Evolutionary conservation across 2,797 vertebrate genomes (phyloP).

Genomic region (Apodemus agrarius): DNA sequence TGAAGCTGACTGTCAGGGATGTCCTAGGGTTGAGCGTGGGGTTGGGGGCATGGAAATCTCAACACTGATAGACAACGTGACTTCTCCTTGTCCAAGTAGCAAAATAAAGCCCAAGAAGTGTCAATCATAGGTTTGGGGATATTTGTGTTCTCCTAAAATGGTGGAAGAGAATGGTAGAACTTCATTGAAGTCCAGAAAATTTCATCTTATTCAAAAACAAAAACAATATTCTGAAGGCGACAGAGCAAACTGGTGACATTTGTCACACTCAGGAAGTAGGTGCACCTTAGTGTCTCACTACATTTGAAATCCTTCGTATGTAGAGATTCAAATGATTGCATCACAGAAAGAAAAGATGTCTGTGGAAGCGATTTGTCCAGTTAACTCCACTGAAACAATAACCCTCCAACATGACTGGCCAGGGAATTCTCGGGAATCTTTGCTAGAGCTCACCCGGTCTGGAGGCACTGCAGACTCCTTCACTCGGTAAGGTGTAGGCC

Average conservation of each 20-base stretch:
- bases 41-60: not conserved
- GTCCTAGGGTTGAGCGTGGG: no score
- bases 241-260: not conserved
- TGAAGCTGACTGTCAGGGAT: not conserved
- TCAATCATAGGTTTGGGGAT: not conserved
- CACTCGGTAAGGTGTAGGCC: no score
- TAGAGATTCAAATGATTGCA: conserved; percentile 4
- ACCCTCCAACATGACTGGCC: not conserved
- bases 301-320: not conserved
- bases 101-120: not conserved
- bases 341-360: not conserved
- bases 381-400: not conserved
- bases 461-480: not conserved
- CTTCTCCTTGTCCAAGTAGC: not conserved
- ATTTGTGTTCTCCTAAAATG: not conserved
- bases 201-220: conserved; percentile 32
- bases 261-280: not conserved
- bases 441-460: not conserved
- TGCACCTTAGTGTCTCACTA: not conserved
- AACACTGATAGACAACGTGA: not conserved
- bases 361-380: not conserved
- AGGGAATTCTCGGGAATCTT: no score
- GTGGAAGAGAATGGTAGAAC: not conserved
- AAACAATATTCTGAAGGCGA: conserved; percentile 17
- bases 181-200: not conserved